phyloP scores from a whole-genome alignment of 2,113 vertebrate genomes.

The Nipponia nippon region DNA sequence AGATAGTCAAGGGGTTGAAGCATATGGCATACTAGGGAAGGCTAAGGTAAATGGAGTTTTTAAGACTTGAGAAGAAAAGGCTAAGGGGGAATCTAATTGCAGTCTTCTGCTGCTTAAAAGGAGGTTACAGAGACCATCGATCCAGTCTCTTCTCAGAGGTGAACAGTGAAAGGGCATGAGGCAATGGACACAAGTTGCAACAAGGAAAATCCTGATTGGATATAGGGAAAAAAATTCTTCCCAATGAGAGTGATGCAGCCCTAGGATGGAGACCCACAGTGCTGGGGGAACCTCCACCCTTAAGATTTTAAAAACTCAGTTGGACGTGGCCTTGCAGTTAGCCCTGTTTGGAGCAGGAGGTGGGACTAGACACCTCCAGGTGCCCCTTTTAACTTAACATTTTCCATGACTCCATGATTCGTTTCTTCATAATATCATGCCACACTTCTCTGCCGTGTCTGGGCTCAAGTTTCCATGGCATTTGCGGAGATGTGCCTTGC shows the following conservation, averaged over 20 bases:
- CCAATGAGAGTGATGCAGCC: not conserved
- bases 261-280: not conserved
- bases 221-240: not conserved
- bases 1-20: not conserved
- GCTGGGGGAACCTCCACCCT: not conserved
- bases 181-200: not conserved
- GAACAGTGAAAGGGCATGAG: not conserved
- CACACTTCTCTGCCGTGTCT: rapidly evolving
- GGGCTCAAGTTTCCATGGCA: not conserved
- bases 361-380: not conserved
- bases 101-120: not conserved
- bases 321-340: not conserved
- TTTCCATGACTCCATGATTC: not conserved
- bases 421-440: not conserved
- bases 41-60: not conserved
- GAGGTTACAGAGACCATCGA: not conserved
- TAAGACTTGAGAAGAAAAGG: not conserved
- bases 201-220: not conserved
- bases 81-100: too few relatives aligned
- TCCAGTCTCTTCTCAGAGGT: not conserved
- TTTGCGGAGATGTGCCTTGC: not conserved
- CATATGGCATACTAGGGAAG: not conserved
- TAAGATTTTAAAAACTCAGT: not conserved
- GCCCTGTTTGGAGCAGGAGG: not conserved
- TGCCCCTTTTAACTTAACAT: not conserved